Base-by-base conservation (phyloP, 2,797 vertebrate genomes). In the Propithecus deckenii region DNA sequence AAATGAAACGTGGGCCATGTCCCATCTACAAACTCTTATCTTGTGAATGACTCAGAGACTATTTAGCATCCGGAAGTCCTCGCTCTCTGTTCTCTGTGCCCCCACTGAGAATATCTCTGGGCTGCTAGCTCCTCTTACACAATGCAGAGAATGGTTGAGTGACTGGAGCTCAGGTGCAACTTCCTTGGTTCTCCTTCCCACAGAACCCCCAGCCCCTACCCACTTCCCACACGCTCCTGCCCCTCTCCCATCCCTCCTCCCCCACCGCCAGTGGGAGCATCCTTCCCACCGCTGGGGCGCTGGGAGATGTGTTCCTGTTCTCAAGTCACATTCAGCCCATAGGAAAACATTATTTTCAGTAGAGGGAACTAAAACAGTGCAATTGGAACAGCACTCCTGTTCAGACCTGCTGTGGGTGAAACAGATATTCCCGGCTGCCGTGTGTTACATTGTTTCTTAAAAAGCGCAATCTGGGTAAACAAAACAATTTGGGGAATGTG, bases 121-220 rank as follows among this genome's bases (percentile, higher is more conserved):
- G 32, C 25, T 52, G 5, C 6, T 2, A 30, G 15, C n/a, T 71
- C 71, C 15, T 43, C 15, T 61, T 20, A 18, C 0, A 0, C 4
- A 79, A 61, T 2, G 41, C n/a, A 23, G 48, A 72, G 23, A 25
- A 41, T 15, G 22, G 12, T 15, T 2, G 9, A 9, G 14, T 61
- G 43, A 48, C 25, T 13, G 9, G 91, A 32, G 8, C 15, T 30
- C 69, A 15, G 13, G 69, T 52, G 23, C 10, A 38, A 10, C 63
- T 79, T 67, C 67, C 69, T 32, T 32, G 28, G 25, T 20, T 55
- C 20, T 4, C 5, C 20, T 50, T 22, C 32, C 41, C 9, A 7
- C 43, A 81, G 65, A 41, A 25, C 2, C 22, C 20, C 20, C 1
- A 35, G 11, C 32, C 35, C 17, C 50, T 0, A n/a, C 2, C 22